These are phyloP conservation scores for Drosophila dives DNA, from an alignment of 2,888 invertebrate species.

Conservation along the genomic window DNA sequence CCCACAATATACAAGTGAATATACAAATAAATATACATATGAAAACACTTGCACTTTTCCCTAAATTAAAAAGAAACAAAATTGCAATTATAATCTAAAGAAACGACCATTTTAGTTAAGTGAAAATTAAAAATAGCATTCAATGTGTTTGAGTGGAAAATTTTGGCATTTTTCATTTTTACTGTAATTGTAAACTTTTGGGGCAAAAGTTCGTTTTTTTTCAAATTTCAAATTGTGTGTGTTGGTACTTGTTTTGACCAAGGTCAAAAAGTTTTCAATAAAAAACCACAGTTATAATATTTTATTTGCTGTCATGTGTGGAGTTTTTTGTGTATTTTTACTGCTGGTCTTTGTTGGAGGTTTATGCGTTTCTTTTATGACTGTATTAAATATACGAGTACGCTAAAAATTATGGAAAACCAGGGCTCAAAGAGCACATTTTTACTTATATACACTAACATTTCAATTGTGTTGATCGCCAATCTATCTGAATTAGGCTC, in stretches of 20 bases:
- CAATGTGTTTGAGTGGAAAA: conserved; percentile 14
- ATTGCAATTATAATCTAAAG: background rate
- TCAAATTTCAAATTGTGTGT: conserved; percentile 37
- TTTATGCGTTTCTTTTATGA: conserved; percentile 34
- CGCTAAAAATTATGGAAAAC: conserved; percentile 38
- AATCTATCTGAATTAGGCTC: background rate
- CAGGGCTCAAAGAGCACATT: background rate
- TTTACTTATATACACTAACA: background rate
- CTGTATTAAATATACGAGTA: conserved; percentile 50
- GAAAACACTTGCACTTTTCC: conserved; percentile 1
- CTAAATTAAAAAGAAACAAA: background rate
- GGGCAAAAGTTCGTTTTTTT: conserved; percentile 43
- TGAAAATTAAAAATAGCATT: background rate
- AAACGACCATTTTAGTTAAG: background rate
- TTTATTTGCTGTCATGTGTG: conserved; percentile 37
- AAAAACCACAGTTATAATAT: conserved; percentile 24
- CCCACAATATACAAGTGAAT: no score
- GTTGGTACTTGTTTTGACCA: conserved; percentile 26
- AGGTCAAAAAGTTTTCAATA: conserved; percentile 54
- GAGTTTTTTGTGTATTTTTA: conserved; percentile 15
- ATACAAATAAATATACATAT: background rate
- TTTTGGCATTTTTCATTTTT: background rate
- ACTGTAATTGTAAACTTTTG: conserved; percentile 34
- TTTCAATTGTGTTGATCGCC: background rate
- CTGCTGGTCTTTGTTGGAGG: background rate